Conservation (phyloP, 2,113 vertebrate species). For the Rhinogobius similis region DNA sequence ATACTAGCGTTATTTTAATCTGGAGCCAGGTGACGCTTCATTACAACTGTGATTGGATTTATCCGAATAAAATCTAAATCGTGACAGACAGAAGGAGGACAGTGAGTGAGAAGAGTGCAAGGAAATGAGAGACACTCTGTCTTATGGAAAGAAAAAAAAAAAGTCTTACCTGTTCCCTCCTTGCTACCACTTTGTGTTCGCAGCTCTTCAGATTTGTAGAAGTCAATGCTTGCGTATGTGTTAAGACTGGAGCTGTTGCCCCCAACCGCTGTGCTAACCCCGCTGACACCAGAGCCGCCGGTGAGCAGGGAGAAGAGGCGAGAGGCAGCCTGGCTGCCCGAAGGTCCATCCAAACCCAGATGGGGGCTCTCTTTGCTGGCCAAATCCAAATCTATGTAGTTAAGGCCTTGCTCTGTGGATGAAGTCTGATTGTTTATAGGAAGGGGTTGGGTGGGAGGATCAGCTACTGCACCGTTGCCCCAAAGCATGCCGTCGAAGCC, state of each 20-base stretch:
- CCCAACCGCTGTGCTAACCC: slow-evolving; percentile 44
- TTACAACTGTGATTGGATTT: slow-evolving; percentile 34
- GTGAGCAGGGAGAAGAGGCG: slow-evolving; percentile 72
- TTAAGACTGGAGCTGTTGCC: slow-evolving; percentile 68
- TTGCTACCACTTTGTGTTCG: slow-evolving; percentile 69
- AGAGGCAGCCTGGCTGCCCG: slow-evolving; percentile 59
- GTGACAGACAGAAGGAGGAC: background rate
- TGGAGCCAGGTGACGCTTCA: slow-evolving; percentile 60
- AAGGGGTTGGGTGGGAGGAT: slow-evolving; percentile 45
- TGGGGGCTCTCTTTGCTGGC: slow-evolving; percentile 75
- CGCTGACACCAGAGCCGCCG: slow-evolving; percentile 50
- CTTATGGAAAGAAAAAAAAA: background rate
- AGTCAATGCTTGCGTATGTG: slow-evolving; percentile 83
- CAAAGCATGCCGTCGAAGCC: slow-evolving; percentile 75
- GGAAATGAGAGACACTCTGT: background rate
- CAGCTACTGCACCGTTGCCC: slow-evolving; percentile 63
- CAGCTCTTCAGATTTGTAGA: slow-evolving; percentile 80
- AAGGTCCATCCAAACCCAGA: slow-evolving; percentile 61
- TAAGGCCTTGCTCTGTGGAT: slow-evolving; percentile 79
- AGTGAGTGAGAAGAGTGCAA: background rate
- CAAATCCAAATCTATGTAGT: slow-evolving; percentile 85
- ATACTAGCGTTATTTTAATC: slow-evolving; percentile 37
- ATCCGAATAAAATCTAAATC: slow-evolving; percentile 8
- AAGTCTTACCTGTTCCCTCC: slow-evolving; percentile 74
- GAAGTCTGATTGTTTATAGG: slow-evolving; percentile 57